A percentile compares a stretch with the other conserved stretches of the same genome.
These are phyloP conservation scores for Paratilapia polleni DNA, from an alignment of 2,113 vertebrate genomes.

Conservation along the genomic window DNA sequence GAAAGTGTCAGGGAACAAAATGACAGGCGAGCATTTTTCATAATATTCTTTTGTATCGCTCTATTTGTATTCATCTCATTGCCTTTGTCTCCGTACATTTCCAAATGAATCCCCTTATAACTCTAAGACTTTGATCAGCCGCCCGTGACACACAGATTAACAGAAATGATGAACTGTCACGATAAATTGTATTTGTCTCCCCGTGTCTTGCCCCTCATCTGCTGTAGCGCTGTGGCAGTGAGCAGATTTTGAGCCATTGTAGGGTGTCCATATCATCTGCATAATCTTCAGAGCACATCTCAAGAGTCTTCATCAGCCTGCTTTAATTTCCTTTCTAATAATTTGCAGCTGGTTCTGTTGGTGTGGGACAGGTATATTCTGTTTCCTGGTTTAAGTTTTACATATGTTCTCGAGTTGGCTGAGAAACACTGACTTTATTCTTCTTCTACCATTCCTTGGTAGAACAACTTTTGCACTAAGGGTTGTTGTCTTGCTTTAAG, in stretches of 20 bases:
- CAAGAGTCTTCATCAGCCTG: conserved; percentile 53
- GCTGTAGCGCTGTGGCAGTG: not conserved
- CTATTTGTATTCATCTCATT: conserved; percentile 69
- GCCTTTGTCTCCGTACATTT: conserved; percentile 62
- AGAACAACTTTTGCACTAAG: not conserved
- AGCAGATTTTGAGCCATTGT: conserved; percentile 45
- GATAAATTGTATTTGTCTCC: conserved; percentile 66
- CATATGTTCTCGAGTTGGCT: not conserved
- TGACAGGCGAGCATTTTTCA: conserved; percentile 57
- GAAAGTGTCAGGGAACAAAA: conserved; percentile 50
- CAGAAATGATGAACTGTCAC: conserved; percentile 77
- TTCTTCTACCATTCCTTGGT: not conserved
- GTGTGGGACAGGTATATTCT: conserved; percentile 35
- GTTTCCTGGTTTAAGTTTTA: conserved; percentile 26
- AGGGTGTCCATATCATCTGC: conserved; percentile 29
- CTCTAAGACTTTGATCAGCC: conserved; percentile 59
- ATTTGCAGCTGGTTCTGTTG: conserved; percentile 4
- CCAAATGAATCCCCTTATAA: conserved; percentile 69
- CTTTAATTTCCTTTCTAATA: conserved; percentile 68
- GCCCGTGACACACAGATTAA: conserved; percentile 73
- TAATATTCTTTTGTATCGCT: conserved; percentile 60
- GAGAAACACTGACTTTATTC: not conserved
- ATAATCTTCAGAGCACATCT: conserved; percentile 54
- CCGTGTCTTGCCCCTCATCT: conserved; percentile 48
- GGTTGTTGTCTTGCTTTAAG: not conserved